These are phyloP conservation scores for Protomyctophum bolini DNA, from an alignment of 2,113 vertebrate species.

Conservation along the genomic window DNA sequence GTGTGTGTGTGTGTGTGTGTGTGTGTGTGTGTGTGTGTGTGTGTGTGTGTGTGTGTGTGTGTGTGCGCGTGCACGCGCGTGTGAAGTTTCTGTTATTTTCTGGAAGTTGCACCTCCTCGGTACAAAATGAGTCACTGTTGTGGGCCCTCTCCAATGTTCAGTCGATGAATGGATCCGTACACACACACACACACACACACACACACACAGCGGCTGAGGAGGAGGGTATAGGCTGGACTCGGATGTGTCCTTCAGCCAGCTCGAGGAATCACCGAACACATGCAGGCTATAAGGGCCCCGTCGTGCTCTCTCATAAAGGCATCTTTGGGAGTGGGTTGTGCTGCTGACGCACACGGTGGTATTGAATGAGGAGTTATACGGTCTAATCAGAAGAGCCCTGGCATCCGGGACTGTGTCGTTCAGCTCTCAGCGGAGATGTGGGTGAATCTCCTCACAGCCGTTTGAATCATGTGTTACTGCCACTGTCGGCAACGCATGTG, in stretches of 20 bases:
- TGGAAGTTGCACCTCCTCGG: background rate
- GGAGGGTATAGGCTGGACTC: slow-evolving; percentile 8
- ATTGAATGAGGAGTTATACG: slow-evolving; percentile 41
- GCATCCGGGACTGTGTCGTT: slow-evolving; percentile 4
- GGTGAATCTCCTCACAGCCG: slow-evolving; percentile 1
- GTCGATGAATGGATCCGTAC: slow-evolving; percentile 34
- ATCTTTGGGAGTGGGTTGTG: slow-evolving; percentile 1
- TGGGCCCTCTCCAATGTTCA: slow-evolving; percentile 10
- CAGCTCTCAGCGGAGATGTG: background rate
- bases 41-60: no score
- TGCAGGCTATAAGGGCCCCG: slow-evolving; percentile 11
- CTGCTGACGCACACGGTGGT: slow-evolving; percentile 20
- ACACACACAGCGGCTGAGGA: slow-evolving; percentile 9
- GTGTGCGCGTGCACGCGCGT: background rate
- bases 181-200: background rate
- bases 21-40: no score
- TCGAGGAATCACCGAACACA: slow-evolving; percentile 38
- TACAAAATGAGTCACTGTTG: slow-evolving; percentile 11
- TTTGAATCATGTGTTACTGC: slow-evolving; percentile 3
- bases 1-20: no score
- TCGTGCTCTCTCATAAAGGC: slow-evolving; percentile 22
- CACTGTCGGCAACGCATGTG: background rate
- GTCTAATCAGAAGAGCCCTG: slow-evolving; percentile 12
- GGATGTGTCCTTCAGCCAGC: slow-evolving; percentile 44
- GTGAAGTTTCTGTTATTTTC: background rate